Conservation (phyloP, 2,113 vertebrate genomes). For the Anguilla rostrata region DNA sequence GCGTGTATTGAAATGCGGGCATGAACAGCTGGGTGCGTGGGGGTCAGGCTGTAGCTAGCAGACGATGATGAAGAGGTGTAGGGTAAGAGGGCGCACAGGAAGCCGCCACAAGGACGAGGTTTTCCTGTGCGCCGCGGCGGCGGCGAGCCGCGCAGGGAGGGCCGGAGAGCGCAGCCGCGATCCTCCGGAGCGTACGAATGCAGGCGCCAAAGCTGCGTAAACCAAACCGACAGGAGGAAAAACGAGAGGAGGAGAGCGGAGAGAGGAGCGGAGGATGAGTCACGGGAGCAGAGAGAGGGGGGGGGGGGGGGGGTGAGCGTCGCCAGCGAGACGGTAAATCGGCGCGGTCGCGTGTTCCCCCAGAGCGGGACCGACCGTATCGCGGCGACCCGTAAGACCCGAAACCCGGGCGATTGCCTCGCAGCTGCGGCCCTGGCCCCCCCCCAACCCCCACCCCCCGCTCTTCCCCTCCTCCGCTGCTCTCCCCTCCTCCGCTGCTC, state of each 20-base stretch:
- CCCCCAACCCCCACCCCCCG: constrained; percentile 4
- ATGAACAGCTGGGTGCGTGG: neutral
- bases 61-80: neutral
- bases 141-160: neutral
- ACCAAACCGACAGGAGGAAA: neutral
- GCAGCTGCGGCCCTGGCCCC: constrained; percentile 14
- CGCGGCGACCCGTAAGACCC: neutral
- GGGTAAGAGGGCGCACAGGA: neutral
- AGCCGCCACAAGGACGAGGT: neutral
- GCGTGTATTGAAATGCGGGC: neutral
- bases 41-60: neutral
- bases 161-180: neutral
- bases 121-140: constrained; percentile 7
- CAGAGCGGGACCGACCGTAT: neutral
- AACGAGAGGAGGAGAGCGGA: no score
- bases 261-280: neutral
- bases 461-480: constrained; percentile 7
- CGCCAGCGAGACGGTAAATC: neutral
- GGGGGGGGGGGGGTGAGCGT: no score
- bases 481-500: no score
- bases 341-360: no score
- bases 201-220: neutral
- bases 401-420: constrained; percentile 22
- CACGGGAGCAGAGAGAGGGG: no score
- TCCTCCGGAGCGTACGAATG: neutral